Percentiles rank a stretch among this genome's conserved stretches.
Evolutionary conservation across 2,888 invertebrate species (phyloP).

Genomic region (Sisyra nigra): DNA sequence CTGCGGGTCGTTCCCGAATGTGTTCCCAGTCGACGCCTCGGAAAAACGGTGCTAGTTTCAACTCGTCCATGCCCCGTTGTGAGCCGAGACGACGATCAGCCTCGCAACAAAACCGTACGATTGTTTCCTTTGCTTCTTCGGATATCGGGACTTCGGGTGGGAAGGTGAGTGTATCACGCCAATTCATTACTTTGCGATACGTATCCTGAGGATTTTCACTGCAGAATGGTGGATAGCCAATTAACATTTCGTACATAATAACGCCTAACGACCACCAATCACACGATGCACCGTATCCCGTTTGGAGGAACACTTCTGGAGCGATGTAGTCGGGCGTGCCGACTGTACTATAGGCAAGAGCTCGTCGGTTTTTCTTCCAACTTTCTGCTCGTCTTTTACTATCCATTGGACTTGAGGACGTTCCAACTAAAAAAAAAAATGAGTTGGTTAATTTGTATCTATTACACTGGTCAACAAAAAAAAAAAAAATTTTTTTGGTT

Average conservation of each 20-base stretch:
- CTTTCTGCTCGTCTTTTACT: slow-evolving; percentile 96
- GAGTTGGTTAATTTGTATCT: slow-evolving; percentile 7
- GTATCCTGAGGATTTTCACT: slow-evolving; percentile 97
- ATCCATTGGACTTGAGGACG: slow-evolving; percentile 70
- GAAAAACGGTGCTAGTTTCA: slow-evolving; percentile 88
- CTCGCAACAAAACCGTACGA: slow-evolving; percentile 93
- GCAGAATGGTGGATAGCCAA: slow-evolving; percentile 99
- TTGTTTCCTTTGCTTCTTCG: slow-evolving; percentile 91
- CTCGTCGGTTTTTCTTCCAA: slow-evolving; percentile 96
- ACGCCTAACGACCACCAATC: slow-evolving; percentile 99
- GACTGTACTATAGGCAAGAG: slow-evolving; percentile 83
- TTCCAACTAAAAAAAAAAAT: slow-evolving; percentile 23
- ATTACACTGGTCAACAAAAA: too few species aligned
- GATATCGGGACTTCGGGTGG: slow-evolving; percentile 99
- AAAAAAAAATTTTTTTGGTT: too few species aligned
- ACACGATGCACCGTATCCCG: slow-evolving; percentile 94
- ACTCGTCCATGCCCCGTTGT: slow-evolving; percentile 82
- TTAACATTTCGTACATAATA: slow-evolving; percentile 99
- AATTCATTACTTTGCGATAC: slow-evolving; percentile 96
- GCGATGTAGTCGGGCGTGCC: slow-evolving; percentile 99
- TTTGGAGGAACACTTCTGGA: slow-evolving; percentile 96
- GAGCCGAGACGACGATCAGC: slow-evolving; percentile 83
- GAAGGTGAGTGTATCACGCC: slow-evolving; percentile 95
- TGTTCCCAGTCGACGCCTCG: slow-evolving; percentile 98
- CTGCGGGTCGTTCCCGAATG: slow-evolving; percentile 94